A percentile compares a stretch with the other conserved stretches of the same genome.
phyloP scores from a whole-genome alignment of 1,140 invertebrate genomes.

The Cydia fagiglandana region DNA sequence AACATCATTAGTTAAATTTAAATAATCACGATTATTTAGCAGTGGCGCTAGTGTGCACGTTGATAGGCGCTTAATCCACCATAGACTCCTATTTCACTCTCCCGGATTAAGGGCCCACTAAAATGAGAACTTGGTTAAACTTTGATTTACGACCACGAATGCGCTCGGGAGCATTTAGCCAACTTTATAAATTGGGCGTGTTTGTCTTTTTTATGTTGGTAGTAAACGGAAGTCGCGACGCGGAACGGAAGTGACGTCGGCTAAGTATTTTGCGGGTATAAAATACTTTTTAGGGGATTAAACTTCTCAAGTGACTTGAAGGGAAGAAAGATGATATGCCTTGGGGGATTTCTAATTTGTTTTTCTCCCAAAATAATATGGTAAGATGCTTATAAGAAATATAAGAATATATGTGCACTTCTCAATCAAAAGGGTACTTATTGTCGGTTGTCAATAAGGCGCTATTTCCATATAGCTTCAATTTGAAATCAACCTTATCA shows the following conservation, averaged over 20 bases:
- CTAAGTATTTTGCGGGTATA: conserved; percentile 7
- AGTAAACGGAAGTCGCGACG: conserved; percentile 19
- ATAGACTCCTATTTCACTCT: not conserved
- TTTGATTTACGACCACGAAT: conserved; percentile 32
- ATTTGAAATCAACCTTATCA: no score
- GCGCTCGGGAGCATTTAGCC: conserved; percentile 37
- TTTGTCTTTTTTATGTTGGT: conserved; percentile 33
- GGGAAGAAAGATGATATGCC: not conserved
- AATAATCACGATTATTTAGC: no score
- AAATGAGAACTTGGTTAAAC: conserved; percentile 24
- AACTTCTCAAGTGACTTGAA: conserved; percentile 5
- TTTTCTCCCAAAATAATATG: not conserved
- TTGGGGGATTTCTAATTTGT: not conserved
- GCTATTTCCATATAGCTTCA: no score
- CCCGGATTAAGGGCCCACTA: conserved; percentile 3
- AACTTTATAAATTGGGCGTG: conserved; percentile 38
- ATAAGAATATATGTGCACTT: no score
- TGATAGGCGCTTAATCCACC: not conserved
- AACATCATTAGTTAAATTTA: no score
- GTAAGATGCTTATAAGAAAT: not conserved
- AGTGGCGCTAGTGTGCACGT: no score
- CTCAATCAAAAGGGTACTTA: no score
- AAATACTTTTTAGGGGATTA: conserved; percentile 7
- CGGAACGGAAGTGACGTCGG: not conserved
- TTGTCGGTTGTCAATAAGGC: no score